A percentile compares a stretch with the other conserved stretches of the same genome.
These are phyloP conservation scores for Microplitis manilae DNA, from an alignment of 2,888 invertebrate genomes.

Conservation along the genomic window DNA sequence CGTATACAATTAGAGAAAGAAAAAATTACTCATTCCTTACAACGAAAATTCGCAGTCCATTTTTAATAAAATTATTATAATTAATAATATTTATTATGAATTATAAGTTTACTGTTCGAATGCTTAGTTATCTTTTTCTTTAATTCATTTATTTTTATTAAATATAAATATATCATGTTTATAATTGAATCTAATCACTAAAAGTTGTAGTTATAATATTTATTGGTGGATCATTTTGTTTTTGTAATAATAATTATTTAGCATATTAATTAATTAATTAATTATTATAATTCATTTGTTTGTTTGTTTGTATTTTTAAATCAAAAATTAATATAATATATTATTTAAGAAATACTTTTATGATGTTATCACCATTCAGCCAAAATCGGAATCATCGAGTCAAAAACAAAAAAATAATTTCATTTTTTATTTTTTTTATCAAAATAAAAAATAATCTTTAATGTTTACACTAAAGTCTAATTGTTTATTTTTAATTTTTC, in stretches of 20 bases:
- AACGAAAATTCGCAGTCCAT: neutral
- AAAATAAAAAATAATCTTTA: neutral
- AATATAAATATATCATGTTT: slow-evolving; percentile 13
- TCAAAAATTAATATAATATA: neutral
- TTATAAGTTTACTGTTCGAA: neutral
- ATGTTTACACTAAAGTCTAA: neutral
- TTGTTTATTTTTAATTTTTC: neutral
- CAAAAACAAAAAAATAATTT: neutral
- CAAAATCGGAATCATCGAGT: neutral
- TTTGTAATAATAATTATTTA: neutral
- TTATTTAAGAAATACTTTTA: slow-evolving; percentile 12
- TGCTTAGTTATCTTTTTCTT: neutral
- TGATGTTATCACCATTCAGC: slow-evolving; percentile 8
- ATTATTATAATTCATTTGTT: neutral
- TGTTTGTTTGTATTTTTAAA: neutral
- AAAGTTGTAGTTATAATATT: slow-evolving; percentile 12
- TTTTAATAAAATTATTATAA: neutral
- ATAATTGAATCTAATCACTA: slow-evolving; percentile 18
- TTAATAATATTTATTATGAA: neutral
- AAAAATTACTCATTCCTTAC: neutral
- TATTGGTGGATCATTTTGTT: neutral
- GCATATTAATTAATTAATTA: neutral
- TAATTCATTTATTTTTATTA: neutral
- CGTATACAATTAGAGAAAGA: neutral
- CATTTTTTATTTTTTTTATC: neutral